Conservation (phyloP, 1,140 invertebrate genomes). For the Leptinotarsa undecemlineata region DNA sequence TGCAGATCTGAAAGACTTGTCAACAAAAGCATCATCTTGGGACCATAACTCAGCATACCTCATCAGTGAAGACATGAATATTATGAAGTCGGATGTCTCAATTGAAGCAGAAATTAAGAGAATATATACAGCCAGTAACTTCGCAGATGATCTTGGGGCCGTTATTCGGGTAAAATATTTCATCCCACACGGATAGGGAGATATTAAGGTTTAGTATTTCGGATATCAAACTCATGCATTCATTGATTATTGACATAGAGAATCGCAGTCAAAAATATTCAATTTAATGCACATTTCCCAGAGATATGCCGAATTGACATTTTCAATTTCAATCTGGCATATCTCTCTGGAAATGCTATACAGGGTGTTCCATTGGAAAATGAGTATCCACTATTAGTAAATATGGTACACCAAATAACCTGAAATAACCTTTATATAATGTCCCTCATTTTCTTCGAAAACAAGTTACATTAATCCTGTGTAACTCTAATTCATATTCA, state of each 20-base stretch:
- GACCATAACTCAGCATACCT: background rate
- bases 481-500: too few species aligned
- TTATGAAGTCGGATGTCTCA: background rate
- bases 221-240: background rate
- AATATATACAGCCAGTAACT: conserved; percentile 3
- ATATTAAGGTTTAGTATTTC: too few species aligned
- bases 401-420: too few species aligned
- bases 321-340: background rate
- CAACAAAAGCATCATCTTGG: background rate
- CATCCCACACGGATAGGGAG: background rate
- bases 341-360: too few species aligned
- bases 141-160: background rate
- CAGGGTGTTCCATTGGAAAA: too few species aligned
- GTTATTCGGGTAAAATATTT: conserved; percentile 1
- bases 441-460: too few species aligned
- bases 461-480: too few species aligned
- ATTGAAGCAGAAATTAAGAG: background rate
- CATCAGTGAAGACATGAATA: conserved; percentile 7
- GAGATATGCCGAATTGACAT: background rate
- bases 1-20: background rate
- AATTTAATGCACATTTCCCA: background rate
- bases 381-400: too few species aligned
- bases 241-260: background rate
- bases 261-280: background rate
- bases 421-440: too few species aligned